Evolutionary conservation across 2,888 invertebrate species (phyloP).

Genomic region (Drosophila kambysellisi): DNA sequence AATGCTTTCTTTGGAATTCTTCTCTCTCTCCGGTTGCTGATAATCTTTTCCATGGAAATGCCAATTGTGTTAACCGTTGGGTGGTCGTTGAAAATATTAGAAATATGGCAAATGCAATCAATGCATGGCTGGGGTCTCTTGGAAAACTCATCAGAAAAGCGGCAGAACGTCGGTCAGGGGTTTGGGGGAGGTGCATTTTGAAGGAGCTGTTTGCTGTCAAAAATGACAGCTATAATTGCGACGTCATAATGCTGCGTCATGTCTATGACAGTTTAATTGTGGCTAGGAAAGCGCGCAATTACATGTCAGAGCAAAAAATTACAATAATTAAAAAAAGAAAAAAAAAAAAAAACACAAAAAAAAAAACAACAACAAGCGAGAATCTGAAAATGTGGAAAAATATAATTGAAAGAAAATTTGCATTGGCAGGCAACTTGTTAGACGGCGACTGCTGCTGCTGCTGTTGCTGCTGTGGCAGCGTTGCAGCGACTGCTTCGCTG

Average conservation of each 20-base stretch:
- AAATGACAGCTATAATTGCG: constrained; percentile 77
- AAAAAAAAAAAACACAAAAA: not conserved
- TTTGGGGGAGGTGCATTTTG: not conserved
- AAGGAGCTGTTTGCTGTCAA: constrained; percentile 63
- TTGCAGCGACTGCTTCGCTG: constrained; percentile 24
- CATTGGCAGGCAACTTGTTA: constrained; percentile 67
- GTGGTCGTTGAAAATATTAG: constrained; percentile 36
- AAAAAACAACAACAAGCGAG: constrained; percentile 6
- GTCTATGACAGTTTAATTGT: constrained; percentile 81
- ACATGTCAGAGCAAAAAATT: constrained; percentile 54
- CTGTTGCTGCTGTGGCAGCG: constrained; percentile 2
- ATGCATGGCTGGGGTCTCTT: constrained; percentile 28
- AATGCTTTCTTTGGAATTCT: not conserved
- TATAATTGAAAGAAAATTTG: constrained; percentile 77
- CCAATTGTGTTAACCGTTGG: constrained; percentile 19
- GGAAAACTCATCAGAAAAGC: constrained; percentile 55
- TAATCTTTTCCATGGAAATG: not conserved
- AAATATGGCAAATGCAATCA: constrained; percentile 28
- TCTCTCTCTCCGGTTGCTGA: not conserved
- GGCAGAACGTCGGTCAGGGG: not conserved
- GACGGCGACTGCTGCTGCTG: constrained; percentile 31
- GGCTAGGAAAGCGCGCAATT: constrained; percentile 80
- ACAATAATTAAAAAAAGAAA: constrained; percentile 5
- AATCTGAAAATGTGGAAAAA: constrained; percentile 44
- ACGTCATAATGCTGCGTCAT: constrained; percentile 78